A percentile compares a stretch with the other conserved stretches of the same genome.
These are phyloP conservation scores for Acinonyx jubatus DNA, from an alignment of 2,113 vertebrate species.

Conservation along the genomic window DNA sequence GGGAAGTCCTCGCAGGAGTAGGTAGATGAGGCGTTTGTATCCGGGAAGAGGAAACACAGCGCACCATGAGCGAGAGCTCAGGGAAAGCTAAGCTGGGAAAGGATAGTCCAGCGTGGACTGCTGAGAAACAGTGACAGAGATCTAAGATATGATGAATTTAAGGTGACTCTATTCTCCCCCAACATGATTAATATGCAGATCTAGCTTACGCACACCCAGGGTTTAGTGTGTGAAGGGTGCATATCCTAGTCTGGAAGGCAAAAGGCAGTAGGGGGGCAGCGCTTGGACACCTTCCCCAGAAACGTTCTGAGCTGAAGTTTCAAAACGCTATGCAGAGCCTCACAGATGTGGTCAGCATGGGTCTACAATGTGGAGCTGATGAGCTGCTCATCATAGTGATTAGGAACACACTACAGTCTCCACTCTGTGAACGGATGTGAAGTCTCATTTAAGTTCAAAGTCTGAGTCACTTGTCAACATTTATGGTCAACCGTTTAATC, in stretches of 20 bases:
- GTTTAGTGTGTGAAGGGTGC: background rate
- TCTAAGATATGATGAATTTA: background rate
- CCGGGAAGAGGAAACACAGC: background rate
- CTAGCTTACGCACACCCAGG: background rate
- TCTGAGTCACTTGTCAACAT: background rate
- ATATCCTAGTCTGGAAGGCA: background rate
- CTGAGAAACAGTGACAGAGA: background rate
- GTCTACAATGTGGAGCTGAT: background rate
- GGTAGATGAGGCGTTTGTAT: background rate
- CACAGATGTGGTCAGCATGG: background rate
- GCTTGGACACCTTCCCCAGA: background rate
- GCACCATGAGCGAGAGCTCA: background rate
- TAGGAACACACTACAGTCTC: background rate
- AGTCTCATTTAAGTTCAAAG: background rate
- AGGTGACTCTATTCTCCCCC: background rate
- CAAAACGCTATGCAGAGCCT: background rate
- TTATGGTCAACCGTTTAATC: background rate
- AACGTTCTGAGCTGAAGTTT: background rate
- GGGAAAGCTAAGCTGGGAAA: background rate
- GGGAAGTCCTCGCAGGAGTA: background rate
- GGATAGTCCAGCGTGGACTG: background rate
- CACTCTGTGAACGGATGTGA: background rate
- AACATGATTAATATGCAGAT: background rate
- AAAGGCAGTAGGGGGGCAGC: background rate
- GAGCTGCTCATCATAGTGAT: background rate